Percentiles rank a stretch among this genome's conserved stretches.
Evolutionary conservation across 2,888 invertebrate species (phyloP).

Genomic region (Pollenia labialis): DNA sequence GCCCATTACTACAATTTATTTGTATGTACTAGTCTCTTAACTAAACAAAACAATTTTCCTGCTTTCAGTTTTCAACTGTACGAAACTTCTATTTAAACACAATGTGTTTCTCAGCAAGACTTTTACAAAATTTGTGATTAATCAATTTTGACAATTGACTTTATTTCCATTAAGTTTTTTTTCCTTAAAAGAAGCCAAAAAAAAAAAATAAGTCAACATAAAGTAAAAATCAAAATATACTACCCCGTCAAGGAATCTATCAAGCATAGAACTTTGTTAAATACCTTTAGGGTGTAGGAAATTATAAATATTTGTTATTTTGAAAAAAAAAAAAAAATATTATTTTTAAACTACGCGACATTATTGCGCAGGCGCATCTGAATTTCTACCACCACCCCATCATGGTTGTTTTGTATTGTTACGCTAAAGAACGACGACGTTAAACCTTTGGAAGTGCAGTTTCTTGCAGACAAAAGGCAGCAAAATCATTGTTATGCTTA

Average conservation of each 20-base stretch:
- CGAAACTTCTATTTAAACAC: background rate
- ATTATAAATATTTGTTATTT: slow-evolving; percentile 20
- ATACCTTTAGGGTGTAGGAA: slow-evolving; percentile 55
- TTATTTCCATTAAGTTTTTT: slow-evolving; percentile 38
- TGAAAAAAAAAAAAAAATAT: slow-evolving; percentile 22
- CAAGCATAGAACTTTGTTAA: background rate
- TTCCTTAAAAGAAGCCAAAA: slow-evolving; percentile 22
- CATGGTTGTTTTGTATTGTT: background rate
- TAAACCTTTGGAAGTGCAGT: slow-evolving; percentile 57
- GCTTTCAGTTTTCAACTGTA: slow-evolving; percentile 44
- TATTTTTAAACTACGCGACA: slow-evolving; percentile 21
- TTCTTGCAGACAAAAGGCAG: slow-evolving; percentile 34
- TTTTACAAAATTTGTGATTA: slow-evolving; percentile 31
- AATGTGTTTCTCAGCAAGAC: background rate
- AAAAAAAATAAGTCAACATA: slow-evolving; percentile 39
- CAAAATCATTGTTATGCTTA: slow-evolving; percentile 47
- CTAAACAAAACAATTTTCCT: background rate
- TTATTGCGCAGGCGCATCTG: slow-evolving; percentile 63
- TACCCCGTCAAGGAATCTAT: slow-evolving; percentile 38
- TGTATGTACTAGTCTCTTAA: too few species aligned
- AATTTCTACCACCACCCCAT: slow-evolving; percentile 55
- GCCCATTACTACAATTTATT: too few species aligned
- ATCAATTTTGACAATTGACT: slow-evolving; percentile 64
- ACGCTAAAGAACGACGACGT: background rate
- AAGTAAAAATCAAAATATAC: background rate